These are phyloP conservation scores for Apotomis betuletana DNA, from an alignment of 2,888 invertebrate species.

Conservation along the genomic window DNA sequence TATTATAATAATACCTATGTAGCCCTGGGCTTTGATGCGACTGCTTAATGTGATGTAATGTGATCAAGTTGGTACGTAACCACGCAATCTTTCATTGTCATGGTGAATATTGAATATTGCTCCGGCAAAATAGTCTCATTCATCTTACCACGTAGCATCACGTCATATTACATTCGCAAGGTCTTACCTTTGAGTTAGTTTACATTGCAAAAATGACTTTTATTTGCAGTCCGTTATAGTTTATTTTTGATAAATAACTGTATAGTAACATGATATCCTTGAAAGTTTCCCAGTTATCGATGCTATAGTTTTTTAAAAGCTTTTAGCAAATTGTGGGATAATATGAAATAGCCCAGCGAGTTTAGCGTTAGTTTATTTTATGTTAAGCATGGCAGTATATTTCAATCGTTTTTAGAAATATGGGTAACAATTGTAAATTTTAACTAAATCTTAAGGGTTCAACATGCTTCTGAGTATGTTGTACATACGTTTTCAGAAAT, in stretches of 20 bases:
- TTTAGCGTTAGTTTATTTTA: background rate
- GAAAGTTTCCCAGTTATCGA: background rate
- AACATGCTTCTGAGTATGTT: no score
- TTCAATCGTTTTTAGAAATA: no score
- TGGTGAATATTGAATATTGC: constrained; percentile 25
- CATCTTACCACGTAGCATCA: constrained; percentile 13
- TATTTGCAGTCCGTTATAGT: background rate
- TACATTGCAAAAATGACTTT: background rate
- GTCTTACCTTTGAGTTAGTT: background rate
- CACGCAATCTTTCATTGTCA: constrained; percentile 31
- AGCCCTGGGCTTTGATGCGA: background rate
- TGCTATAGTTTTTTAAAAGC: constrained; percentile 20
- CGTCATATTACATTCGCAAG: background rate
- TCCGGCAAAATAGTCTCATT: constrained; percentile 13
- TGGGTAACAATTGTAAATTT: no score
- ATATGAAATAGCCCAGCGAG: background rate
- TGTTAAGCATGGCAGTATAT: no score
- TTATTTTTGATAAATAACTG: background rate
- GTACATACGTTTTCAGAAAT: no score
- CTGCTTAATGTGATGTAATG: background rate
- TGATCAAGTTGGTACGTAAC: background rate
- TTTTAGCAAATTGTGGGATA: constrained; percentile 24
- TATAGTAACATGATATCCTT: background rate
- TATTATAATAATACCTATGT: no score
- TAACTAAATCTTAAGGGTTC: no score